Evolutionary conservation across 2,113 vertebrate species (phyloP), one percentile per base, ranked within the genome.

Genomic region (Corythaeola cristata): DNA sequence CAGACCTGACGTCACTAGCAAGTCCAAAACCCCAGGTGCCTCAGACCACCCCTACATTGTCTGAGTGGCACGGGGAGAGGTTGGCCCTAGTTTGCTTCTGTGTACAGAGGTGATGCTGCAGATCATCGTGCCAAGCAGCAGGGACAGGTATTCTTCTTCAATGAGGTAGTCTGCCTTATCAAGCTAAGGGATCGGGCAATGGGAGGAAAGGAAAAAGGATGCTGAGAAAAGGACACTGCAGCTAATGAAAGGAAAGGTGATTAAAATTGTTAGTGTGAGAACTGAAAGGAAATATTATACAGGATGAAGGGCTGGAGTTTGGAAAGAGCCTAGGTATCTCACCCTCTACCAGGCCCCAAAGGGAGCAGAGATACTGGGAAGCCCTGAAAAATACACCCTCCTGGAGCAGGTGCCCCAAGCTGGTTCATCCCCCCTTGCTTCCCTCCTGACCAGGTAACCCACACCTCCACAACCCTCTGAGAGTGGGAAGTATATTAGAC

Each of bases 21-120:
- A 11, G 39, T 32, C 21, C 45, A 58, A 39, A 81, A 26, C 4
- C 13, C 14, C 59, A 28, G 24, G 11, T 80, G 45, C 19, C 59
- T 60, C 12, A 23, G 63, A 30, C 6, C 23, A 56, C 15, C 30
- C 11, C 26, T 33, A 5, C 2, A 3, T 8, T 27, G 30, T 15
- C 33, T 15, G 27, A 49, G 15, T 11, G 2, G 2, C 19, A 15
- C 0, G 0, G 1, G 20, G 9, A 56, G 28, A 64, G 13, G 12
- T 2, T 76, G 37, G 15, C 8, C 32, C 53, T 64, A 27, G 9
- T 58, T 84, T 16, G 12, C 39, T 53, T 53, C 18, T 30, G 11
- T 17, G 19, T 50, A 15, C 32, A 56, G 59, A 72, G 16, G 23
- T 9, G 33, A 53, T 37, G 21, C 33, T 73, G 41, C 33, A 62